phyloP scores from a whole-genome alignment of 2,113 vertebrate genomes.

The Solea senegalensis region DNA sequence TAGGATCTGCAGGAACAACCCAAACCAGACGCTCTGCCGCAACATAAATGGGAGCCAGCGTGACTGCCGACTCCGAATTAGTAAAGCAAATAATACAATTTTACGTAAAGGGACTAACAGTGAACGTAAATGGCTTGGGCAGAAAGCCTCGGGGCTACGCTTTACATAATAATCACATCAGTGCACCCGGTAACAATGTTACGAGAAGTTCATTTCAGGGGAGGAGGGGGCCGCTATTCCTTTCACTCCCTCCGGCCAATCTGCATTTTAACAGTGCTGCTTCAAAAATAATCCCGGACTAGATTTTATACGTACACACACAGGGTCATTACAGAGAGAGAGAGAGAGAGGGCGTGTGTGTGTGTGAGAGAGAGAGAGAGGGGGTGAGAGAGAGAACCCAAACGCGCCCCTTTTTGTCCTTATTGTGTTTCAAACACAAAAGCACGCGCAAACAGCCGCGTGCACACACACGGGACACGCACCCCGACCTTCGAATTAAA shows the following conservation, averaged over 20 bases:
- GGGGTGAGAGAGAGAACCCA: too few relatives aligned
- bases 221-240: constrained; percentile 33
- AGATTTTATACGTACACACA: too few relatives aligned
- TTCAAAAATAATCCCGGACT: constrained; percentile 2
- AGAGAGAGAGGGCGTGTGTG: too few relatives aligned
- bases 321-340: too few relatives aligned
- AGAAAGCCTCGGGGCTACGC: constrained; percentile 24
- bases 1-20: background rate
- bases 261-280: constrained; percentile 8
- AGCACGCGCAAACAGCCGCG: constrained; percentile 27
- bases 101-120: constrained; percentile 23
- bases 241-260: constrained; percentile 26
- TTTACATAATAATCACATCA: constrained; percentile 54
- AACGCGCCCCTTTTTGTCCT: background rate
- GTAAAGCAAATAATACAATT: constrained; percentile 40
- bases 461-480: constrained; percentile 18
- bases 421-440: constrained; percentile 9
- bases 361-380: too few relatives aligned
- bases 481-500: constrained; percentile 34
- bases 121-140: constrained; percentile 20
- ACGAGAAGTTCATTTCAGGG: constrained; percentile 59
- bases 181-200: constrained; percentile 50
- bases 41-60: constrained; percentile 45
- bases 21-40: constrained; percentile 33
- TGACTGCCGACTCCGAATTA: constrained; percentile 45